Conservation (phyloP, 2,888 invertebrate genomes). For the Dynastes grantii region DNA sequence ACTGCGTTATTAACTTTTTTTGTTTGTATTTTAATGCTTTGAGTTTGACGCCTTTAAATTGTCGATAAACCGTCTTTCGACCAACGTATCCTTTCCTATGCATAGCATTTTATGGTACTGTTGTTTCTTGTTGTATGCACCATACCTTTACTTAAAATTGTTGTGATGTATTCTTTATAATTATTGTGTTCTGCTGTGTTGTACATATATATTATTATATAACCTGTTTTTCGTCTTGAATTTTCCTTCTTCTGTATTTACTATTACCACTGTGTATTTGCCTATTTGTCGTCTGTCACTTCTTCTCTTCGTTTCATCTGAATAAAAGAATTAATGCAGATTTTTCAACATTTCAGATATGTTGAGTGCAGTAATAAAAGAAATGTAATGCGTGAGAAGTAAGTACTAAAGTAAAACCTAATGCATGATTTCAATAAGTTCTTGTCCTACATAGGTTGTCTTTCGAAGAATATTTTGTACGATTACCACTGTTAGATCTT, state of each 20-base stretch:
- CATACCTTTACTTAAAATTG: no score
- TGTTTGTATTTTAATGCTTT: no score
- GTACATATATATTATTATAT: not conserved
- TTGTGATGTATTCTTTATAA: no score
- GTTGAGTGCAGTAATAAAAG: conserved; percentile 44
- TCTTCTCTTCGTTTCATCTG: conserved; percentile 5
- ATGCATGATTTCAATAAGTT: conserved; percentile 26
- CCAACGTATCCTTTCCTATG: no score
- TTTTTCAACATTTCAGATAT: conserved; percentile 48
- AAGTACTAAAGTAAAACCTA: conserved; percentile 33
- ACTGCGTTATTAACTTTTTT: no score
- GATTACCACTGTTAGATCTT: no score
- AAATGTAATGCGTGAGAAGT: conserved; percentile 44
- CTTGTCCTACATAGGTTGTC: no score
- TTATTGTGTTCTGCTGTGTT: not conserved
- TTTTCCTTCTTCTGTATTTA: conserved; percentile 17
- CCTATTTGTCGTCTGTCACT: conserved; percentile 33
- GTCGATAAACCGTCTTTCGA: no score
- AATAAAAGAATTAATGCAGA: conserved; percentile 40
- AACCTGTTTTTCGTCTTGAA: conserved; percentile 20
- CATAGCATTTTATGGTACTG: no score
- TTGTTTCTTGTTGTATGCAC: no score
- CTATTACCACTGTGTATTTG: conserved; percentile 24
- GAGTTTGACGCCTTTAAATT: no score
- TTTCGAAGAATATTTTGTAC: no score